Evolutionary conservation across 2,888 invertebrate species (phyloP), one percentile per base, ranked within the genome.

Genomic region (Synanthedon formicaeformis): DNA sequence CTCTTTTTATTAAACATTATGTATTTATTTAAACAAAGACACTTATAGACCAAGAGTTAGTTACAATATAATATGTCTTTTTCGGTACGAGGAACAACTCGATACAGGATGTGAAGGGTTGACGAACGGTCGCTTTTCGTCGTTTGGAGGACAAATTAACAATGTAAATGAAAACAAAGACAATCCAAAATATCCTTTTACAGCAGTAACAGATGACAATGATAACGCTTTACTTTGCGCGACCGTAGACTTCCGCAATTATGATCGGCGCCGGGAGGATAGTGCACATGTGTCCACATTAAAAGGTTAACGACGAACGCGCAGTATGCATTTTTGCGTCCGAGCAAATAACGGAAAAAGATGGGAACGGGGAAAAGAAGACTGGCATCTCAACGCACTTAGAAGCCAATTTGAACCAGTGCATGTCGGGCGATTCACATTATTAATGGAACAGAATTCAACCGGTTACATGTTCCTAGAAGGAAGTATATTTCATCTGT

Each of bases 291-390:
- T 73, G 71, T 69, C 71, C 69, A 62, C 65, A 64, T 69, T 69
- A 78, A 50, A 81, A 81, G 81, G 79, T 82, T 78, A 83, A 83
- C 78, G 72, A 75, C 77, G 62, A 63, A 60, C 72, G 75, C 80
- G 71, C 71, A 71, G 65, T 65, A 34, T 34, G 67, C 66, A 75
- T 76, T 74, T 76, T 74, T 75, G 69, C 66, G 62, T 66, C 63
- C 58, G 60, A 61, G 60, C 66, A 67, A 67, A 67, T 66, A 62
- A 64, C 68, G 72, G 51, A 71, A 78, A 72, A 58, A 66, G 62
- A 67, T 67, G 60, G 58, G 58, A 63, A 60, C 60, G 61, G 64
- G 61, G 66, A 69, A 71, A 69, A 64, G 61, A 13, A 45, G 13
- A 45, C n/a, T n/a, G 4, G 13, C 45, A 14, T 45, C n/a, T 34